Conservation (phyloP, 30 jellyfish, hydroid and myxozoan genomes). For the Aurelia coerulea region DNA sequence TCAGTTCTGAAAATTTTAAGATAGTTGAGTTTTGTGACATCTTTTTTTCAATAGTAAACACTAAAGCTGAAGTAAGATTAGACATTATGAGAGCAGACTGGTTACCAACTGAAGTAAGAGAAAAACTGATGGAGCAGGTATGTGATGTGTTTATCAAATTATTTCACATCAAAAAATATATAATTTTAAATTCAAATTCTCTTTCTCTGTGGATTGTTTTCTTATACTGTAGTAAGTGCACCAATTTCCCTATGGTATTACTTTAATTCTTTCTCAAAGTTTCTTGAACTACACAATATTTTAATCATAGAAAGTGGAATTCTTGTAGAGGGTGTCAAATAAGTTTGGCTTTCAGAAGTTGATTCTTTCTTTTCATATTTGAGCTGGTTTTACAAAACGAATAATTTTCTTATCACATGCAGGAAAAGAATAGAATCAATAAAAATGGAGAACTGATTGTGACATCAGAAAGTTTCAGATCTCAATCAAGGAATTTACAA, state of each 20-base stretch:
- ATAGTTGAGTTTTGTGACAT: neutral
- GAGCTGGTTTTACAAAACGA: neutral
- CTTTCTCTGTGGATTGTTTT: no score
- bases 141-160: no score
- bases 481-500: slow-evolving; percentile 75
- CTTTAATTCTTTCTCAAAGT: no score
- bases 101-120: slow-evolving; percentile 65
- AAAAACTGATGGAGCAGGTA: slow-evolving; percentile 73
- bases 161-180: no score
- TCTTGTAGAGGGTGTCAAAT: no score
- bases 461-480: slow-evolving; percentile 77
- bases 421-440: slow-evolving; percentile 74
- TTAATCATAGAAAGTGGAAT: no score
- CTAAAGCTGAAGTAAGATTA: slow-evolving; percentile 88
- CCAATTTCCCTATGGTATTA: no score
- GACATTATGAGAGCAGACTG: slow-evolving; percentile 67
- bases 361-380: no score
- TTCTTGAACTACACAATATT: no score
- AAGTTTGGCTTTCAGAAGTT: no score
- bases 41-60: slow-evolving; percentile 39
- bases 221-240: no score
- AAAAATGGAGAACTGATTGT: slow-evolving; percentile 83
- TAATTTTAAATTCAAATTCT: no score
- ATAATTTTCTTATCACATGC: neutral
- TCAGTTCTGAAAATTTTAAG: neutral